phyloP scores from a whole-genome alignment of 2,888 invertebrate species.

The Lypha dubia region DNA sequence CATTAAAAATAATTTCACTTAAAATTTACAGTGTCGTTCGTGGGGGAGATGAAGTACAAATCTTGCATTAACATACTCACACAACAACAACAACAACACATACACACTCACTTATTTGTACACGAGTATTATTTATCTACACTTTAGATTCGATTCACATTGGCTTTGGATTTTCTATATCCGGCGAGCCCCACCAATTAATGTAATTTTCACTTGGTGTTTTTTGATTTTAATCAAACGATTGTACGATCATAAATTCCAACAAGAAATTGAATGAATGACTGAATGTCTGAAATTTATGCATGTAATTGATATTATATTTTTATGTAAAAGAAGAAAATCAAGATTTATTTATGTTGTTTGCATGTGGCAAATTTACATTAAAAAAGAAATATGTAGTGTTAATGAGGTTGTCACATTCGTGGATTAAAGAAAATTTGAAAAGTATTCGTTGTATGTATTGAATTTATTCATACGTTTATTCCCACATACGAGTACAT shows the following conservation, averaged over 20 bases:
- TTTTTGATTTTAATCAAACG: constrained; percentile 47
- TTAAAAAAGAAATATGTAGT: not conserved
- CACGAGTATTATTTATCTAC: too few species aligned
- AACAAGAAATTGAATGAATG: not conserved
- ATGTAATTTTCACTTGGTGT: constrained; percentile 39
- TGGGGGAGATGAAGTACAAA: constrained; percentile 62
- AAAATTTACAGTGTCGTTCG: constrained; percentile 59
- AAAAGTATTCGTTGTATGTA: not conserved
- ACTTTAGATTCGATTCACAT: not conserved
- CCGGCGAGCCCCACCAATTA: not conserved
- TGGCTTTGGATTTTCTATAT: not conserved
- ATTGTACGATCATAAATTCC: constrained; percentile 40
- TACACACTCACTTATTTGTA: not conserved
- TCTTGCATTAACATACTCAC: constrained; percentile 18
- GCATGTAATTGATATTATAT: constrained; percentile 58
- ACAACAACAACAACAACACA: not conserved
- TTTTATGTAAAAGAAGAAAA: constrained; percentile 47
- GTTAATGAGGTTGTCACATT: constrained; percentile 52
- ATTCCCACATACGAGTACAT: too few species aligned
- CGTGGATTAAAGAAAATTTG: not conserved
- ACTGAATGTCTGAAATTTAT: constrained; percentile 21
- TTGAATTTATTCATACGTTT: not conserved
- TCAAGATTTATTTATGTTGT: constrained; percentile 28
- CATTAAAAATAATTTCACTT: constrained; percentile 69
- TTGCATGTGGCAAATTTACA: constrained; percentile 11